A percentile compares a stretch with the other conserved stretches of the same genome.
Conservation (phyloP, 1,140 invertebrate species). For the Caenorhabditis remanei region DNA sequence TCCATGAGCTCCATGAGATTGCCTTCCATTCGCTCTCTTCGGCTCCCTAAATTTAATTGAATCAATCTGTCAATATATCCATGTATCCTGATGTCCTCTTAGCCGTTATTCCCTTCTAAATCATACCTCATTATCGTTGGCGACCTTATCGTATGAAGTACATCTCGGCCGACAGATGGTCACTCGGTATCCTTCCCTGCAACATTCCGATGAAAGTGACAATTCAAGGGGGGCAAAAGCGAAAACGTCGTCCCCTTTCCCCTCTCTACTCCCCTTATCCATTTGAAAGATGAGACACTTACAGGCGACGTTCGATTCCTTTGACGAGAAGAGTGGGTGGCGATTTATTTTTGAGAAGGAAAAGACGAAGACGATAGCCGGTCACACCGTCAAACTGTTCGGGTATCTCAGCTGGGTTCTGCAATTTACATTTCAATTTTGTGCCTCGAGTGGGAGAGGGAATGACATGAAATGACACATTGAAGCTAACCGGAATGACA, state of each 20-base stretch:
- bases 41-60: not conserved
- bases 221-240: not conserved
- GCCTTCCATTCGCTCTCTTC: constrained; percentile 71
- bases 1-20: constrained; percentile 75
- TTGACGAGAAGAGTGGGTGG: constrained; percentile 76
- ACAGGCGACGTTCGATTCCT: constrained; percentile 74
- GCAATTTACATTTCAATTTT: constrained; percentile 31
- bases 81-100: constrained; percentile 9
- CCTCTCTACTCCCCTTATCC: no score
- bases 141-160: constrained; percentile 61
- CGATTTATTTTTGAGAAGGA: constrained; percentile 75
- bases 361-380: constrained; percentile 75
- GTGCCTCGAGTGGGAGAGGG: not conserved
- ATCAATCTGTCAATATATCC: no score
- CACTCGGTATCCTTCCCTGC: constrained; percentile 76
- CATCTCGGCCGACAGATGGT: constrained; percentile 77
- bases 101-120: not conserved
- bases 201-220: constrained; percentile 57
- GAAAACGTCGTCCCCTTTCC: not conserved
- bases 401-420: constrained; percentile 74
- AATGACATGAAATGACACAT: no score
- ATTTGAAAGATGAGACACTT: constrained; percentile 61
- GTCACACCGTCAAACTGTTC: constrained; percentile 76
- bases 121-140: constrained; percentile 56
- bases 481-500: constrained; percentile 9